Percentiles rank a stretch among this genome's conserved stretches.
Conservation (phyloP, 1,140 invertebrate genomes). For the Drosophila lowei region DNA sequence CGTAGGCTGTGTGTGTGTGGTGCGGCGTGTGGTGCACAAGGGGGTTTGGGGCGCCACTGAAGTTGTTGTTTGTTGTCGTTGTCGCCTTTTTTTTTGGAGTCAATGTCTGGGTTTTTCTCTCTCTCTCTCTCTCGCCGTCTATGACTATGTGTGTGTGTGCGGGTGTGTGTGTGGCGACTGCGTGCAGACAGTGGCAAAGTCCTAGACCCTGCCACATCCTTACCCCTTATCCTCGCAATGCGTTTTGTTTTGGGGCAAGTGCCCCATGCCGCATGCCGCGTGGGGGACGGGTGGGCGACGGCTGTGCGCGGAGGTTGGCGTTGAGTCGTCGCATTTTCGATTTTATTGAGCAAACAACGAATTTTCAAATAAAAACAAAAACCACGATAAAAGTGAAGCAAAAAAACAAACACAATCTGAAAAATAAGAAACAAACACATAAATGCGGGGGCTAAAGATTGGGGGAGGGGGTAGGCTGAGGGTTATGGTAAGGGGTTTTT, state of each 20-base stretch:
- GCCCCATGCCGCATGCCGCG: no score
- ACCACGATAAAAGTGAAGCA: conserved; percentile 71
- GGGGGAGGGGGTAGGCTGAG: not conserved
- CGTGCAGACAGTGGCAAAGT: conserved; percentile 56
- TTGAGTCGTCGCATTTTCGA: conserved; percentile 69
- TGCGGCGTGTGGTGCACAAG: no score
- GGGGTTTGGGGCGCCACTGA: conserved; percentile 1
- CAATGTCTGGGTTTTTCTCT: conserved; percentile 73
- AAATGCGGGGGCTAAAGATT: not conserved
- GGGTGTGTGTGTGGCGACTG: conserved; percentile 64
- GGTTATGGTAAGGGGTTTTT: no score
- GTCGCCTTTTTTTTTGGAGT: conserved; percentile 66
- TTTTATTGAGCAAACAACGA: conserved; percentile 83
- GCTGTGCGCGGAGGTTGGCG: no score
- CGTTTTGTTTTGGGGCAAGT: conserved; percentile 4
- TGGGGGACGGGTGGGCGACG: not conserved
- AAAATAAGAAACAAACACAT: not conserved
- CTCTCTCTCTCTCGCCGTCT: conserved; percentile 37
- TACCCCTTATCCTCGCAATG: conserved; percentile 7
- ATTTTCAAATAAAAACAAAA: conserved; percentile 82
- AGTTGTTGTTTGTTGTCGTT: conserved; percentile 28
- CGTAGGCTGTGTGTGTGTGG: conserved; percentile 18
- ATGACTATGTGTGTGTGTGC: conserved; percentile 43
- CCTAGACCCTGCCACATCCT: conserved; percentile 9
- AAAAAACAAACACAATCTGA: conserved; percentile 45